Percentiles rank a stretch among this genome's conserved stretches.
Conservation (phyloP, 2,888 invertebrate species). For the Patella ulyssiponensis region DNA sequence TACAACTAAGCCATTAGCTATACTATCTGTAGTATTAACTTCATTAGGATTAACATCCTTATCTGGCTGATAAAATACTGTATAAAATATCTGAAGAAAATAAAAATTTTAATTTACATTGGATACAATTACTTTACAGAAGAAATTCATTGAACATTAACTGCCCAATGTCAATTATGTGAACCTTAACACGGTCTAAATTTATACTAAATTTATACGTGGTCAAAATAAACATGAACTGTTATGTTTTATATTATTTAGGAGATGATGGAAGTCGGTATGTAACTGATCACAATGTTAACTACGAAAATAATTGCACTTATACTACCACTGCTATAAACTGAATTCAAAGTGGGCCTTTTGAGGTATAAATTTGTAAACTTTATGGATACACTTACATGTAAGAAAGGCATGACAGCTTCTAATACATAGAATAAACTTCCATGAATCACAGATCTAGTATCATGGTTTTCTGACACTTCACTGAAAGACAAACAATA, state of each 20-base stretch:
- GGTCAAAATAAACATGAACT: too few species aligned
- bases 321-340: neutral
- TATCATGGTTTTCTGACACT: conserved; percentile 55
- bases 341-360: neutral
- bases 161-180: too few species aligned
- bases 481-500: conserved; percentile 43
- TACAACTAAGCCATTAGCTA: conserved; percentile 64
- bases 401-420: conserved; percentile 67
- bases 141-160: too few species aligned
- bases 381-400: conserved; percentile 44
- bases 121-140: too few species aligned
- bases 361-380: neutral
- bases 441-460: conserved; percentile 59
- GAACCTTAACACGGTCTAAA: too few species aligned
- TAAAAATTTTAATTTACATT: neutral
- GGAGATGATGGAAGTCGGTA: too few species aligned
- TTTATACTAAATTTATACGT: too few species aligned
- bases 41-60: conserved; percentile 66
- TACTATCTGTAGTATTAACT: conserved; percentile 60
- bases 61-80: conserved; percentile 65
- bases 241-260: too few species aligned
- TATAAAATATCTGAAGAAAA: conserved; percentile 63
- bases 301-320: neutral
- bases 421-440: conserved; percentile 69
- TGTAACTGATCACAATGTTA: too few species aligned